These are phyloP conservation scores for Antheraea mylitta DNA, from an alignment of 1,140 invertebrate species.

Conservation along the genomic window DNA sequence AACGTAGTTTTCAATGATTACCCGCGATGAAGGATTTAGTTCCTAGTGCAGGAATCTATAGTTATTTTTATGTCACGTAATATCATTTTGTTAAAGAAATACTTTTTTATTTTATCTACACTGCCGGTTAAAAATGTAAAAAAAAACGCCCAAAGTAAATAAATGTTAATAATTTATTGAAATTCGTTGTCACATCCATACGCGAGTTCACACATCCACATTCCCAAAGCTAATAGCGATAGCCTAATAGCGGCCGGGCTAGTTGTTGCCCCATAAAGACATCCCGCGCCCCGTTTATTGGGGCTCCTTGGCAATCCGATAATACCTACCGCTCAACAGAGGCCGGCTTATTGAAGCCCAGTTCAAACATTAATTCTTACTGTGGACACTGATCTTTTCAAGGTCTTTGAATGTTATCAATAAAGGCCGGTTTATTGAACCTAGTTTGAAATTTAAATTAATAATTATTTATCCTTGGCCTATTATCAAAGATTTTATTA, in stretches of 20 bases:
- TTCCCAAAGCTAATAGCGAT: constrained; percentile 60
- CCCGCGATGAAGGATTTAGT: too few relatives aligned
- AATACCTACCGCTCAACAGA: constrained; percentile 9
- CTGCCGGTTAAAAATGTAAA: too few relatives aligned
- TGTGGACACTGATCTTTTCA: background rate
- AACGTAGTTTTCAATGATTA: too few relatives aligned
- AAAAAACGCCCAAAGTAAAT: too few relatives aligned
- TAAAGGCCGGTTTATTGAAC: background rate
- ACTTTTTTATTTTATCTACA: too few relatives aligned
- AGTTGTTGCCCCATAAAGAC: constrained; percentile 64
- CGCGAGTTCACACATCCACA: constrained; percentile 9
- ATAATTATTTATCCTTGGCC: too few relatives aligned
- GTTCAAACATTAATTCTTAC: constrained; percentile 1
- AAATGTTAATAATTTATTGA: too few relatives aligned
- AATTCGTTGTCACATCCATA: constrained; percentile 30
- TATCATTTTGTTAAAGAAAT: too few relatives aligned
- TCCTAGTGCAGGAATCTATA: too few relatives aligned
- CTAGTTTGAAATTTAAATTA: background rate
- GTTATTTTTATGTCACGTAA: too few relatives aligned
- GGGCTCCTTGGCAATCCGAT: constrained; percentile 27
- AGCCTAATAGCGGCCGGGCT: constrained; percentile 60
- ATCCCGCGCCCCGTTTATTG: constrained; percentile 46
- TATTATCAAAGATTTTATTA: too few relatives aligned
- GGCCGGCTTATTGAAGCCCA: constrained; percentile 1
- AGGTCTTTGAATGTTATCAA: background rate